phyloP scores from a whole-genome alignment of 2,113 vertebrate species.

The Pygathrix nemaeus region DNA sequence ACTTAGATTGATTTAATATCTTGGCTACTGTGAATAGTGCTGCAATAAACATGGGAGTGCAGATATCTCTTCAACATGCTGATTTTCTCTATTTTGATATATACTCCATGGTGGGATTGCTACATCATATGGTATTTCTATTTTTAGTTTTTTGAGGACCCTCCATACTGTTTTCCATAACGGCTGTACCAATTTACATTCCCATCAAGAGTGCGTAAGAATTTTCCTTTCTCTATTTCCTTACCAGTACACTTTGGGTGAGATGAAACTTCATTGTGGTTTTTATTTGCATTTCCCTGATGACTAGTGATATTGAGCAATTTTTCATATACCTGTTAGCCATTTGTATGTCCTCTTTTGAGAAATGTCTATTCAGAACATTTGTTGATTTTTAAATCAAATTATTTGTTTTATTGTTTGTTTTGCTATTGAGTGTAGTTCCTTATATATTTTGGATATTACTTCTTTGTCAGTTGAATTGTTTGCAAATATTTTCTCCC shows the following conservation, averaged over 20 bases:
- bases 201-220: not conserved
- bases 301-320: not conserved
- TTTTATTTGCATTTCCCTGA: not conserved
- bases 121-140: not conserved
- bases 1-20: not conserved
- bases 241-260: not conserved
- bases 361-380: not conserved
- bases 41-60: not conserved
- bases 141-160: not conserved
- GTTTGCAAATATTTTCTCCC: not conserved
- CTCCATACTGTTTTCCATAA: not conserved
- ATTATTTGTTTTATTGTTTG: not conserved
- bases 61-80: not conserved
- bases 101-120: not conserved
- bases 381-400: not conserved
- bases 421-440: not conserved
- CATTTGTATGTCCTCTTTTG: not conserved
- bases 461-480: not conserved
- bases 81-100: not conserved
- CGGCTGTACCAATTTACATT: not conserved
- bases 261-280: not conserved
- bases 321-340: not conserved
- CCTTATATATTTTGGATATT: not conserved
- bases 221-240: not conserved
- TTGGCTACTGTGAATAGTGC: not conserved